phyloP scores from a whole-genome alignment of 2,888 invertebrate species.

The Ecliptopera silaceata region DNA sequence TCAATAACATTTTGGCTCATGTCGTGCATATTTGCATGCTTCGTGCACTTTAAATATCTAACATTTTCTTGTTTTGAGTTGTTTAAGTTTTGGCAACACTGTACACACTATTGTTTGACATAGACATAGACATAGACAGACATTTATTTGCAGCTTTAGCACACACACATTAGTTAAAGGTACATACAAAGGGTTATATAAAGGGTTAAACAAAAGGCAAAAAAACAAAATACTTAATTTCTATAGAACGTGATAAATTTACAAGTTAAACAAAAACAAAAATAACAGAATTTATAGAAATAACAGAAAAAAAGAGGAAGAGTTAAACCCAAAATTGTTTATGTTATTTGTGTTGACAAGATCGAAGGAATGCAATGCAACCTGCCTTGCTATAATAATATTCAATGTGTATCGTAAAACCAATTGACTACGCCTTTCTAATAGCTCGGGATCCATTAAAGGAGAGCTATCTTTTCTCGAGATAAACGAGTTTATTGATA shows the following conservation, averaged over 20 bases:
- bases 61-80: slow-evolving; percentile 48
- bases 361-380: slow-evolving; percentile 9
- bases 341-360: slow-evolving; percentile 19
- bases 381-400: background rate
- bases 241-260: too few relatives aligned
- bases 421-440: slow-evolving; percentile 21
- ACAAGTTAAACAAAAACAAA: too few relatives aligned
- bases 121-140: too few relatives aligned
- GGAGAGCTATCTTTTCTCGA: slow-evolving; percentile 58
- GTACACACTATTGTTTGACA: too few relatives aligned
- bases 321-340: too few relatives aligned
- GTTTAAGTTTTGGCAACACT: slow-evolving; percentile 49
- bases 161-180: too few relatives aligned
- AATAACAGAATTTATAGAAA: too few relatives aligned
- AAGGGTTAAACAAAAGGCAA: too few relatives aligned
- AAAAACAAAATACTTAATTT: too few relatives aligned
- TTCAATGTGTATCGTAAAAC: slow-evolving; percentile 1
- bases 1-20: slow-evolving; percentile 51
- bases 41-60: slow-evolving; percentile 45
- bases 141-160: too few relatives aligned
- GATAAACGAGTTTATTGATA: slow-evolving; percentile 68
- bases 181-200: too few relatives aligned
- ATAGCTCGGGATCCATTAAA: slow-evolving; percentile 46
- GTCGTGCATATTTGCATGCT: slow-evolving; percentile 33
- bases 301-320: too few relatives aligned